A percentile compares a stretch with the other conserved stretches of the same genome.
These are phyloP conservation scores for Pheosia tremula DNA, from an alignment of 2,888 invertebrate genomes.

Conservation along the genomic window DNA sequence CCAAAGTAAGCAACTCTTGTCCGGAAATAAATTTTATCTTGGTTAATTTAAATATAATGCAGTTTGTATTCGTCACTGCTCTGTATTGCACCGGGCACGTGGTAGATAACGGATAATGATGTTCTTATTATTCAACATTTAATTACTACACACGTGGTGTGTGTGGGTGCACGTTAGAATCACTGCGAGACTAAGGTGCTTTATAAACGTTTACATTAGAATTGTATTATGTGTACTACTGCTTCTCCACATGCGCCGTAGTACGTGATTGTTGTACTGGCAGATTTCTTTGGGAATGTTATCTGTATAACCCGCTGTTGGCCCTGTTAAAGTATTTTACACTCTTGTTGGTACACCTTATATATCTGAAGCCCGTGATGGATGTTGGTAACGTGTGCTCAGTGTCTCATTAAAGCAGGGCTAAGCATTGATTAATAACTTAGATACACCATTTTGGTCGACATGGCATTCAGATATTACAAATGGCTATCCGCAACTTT, in stretches of 20 bases:
- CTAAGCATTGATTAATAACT: background rate
- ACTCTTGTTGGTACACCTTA: no score
- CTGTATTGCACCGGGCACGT: conserved; percentile 46
- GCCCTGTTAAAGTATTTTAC: no score
- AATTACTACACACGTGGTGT: conserved; percentile 67
- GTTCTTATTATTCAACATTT: conserved; percentile 58
- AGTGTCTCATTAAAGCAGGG: no score
- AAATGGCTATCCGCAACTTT: conserved; percentile 4
- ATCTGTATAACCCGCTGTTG: no score
- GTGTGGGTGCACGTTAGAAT: conserved; percentile 53
- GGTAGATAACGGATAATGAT: conserved; percentile 53
- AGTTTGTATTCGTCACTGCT: conserved; percentile 33
- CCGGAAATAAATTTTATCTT: conserved; percentile 24
- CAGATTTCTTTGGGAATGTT: background rate
- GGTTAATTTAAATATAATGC: conserved; percentile 36
- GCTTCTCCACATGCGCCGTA: conserved; percentile 27
- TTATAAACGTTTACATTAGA: conserved; percentile 29
- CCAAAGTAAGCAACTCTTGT: conserved; percentile 8
- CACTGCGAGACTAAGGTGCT: conserved; percentile 45
- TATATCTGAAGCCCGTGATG: no score
- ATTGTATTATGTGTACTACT: conserved; percentile 33
- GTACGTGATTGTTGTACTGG: conserved; percentile 23
- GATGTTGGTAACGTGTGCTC: no score
- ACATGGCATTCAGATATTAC: background rate
- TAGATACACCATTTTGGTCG: background rate